These are phyloP conservation scores for Colletes gigas DNA, from an alignment of 1,140 invertebrate species.

Conservation along the genomic window DNA sequence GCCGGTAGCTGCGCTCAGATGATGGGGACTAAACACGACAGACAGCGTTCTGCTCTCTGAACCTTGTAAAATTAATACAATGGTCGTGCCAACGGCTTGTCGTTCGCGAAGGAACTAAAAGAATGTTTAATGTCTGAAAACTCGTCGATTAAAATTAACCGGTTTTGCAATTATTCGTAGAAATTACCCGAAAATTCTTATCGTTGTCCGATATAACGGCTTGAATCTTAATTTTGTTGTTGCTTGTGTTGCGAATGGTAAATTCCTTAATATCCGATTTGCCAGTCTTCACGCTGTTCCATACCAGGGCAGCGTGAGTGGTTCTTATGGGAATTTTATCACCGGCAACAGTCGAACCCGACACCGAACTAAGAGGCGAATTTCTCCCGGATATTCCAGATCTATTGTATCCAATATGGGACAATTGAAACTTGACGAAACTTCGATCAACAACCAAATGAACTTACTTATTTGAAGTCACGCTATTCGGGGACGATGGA, in stretches of 20 bases:
- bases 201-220: constrained; percentile 74
- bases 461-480: constrained; percentile 69
- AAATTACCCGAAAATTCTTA: constrained; percentile 74
- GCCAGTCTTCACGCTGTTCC: constrained; percentile 80
- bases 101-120: constrained; percentile 75
- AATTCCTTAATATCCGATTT: constrained; percentile 80
- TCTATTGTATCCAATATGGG: constrained; percentile 49
- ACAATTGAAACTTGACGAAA: neutral
- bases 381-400: constrained; percentile 71
- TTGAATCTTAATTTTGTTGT: constrained; percentile 79
- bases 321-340: constrained; percentile 79
- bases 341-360: constrained; percentile 68
- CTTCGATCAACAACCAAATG: neutral
- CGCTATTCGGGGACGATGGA: constrained; percentile 75
- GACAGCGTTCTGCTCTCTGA: constrained; percentile 79
- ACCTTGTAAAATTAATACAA: constrained; percentile 76
- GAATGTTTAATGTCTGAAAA: neutral
- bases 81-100: constrained; percentile 61
- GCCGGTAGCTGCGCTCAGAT: constrained; percentile 75
- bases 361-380: constrained; percentile 75
- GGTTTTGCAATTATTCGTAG: neutral
- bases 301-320: constrained; percentile 79
- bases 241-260: constrained; percentile 80
- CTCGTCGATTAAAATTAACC: neutral
- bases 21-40: constrained; percentile 78